Evolutionary conservation across 1,140 invertebrate species (phyloP), one percentile per base, ranked within the genome.

Genomic region (Cryptotermes secundus): DNA sequence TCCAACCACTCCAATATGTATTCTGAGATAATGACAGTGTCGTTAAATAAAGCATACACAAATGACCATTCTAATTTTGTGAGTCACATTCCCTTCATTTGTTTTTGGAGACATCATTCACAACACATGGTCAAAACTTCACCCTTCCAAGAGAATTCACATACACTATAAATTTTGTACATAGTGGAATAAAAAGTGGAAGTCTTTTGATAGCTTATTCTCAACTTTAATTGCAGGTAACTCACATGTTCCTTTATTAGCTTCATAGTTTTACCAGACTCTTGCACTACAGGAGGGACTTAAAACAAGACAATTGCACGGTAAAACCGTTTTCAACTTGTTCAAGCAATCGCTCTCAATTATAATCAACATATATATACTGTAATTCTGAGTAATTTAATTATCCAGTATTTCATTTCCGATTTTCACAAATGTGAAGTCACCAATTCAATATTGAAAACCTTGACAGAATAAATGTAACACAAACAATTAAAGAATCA

Each of bases 121-220:
- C 16, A 31, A 26, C n/a, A 72, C 26, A 72, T 72, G 59, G 59
- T 72, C 59, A 72, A 72, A 72, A 72, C 59, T 72, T 72, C 26
- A 72, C 31, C n/a, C 31, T 72, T 72, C 59, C 31, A 31, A 72
- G 26, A 31, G 22, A 72, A 72, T 72, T 4, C 59, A 72, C n/a
- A 72, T 72, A 72, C 14, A 72, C 59, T 2, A 72, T n/a, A 72
- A 72, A 72, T 72, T 6, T 31, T 31, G n/a, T n/a, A 72, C 31
- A n/a, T 72, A 72, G 59, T 72, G 59, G 59, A 72, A 72, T 72
- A 72, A 72, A 72, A 72, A 72, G 26, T 72, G 59, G 59, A 72
- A 72, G 59, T 72, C 59, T 72, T 72, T 72, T 72, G 59, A 72
- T 72, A 72, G 26, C 59, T 72, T 72, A 72, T 31, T 31, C 26